Evolutionary conservation across 1,140 invertebrate genomes (phyloP), one percentile per base, ranked within the genome.

Genomic region (Hylaeus volcanicus): DNA sequence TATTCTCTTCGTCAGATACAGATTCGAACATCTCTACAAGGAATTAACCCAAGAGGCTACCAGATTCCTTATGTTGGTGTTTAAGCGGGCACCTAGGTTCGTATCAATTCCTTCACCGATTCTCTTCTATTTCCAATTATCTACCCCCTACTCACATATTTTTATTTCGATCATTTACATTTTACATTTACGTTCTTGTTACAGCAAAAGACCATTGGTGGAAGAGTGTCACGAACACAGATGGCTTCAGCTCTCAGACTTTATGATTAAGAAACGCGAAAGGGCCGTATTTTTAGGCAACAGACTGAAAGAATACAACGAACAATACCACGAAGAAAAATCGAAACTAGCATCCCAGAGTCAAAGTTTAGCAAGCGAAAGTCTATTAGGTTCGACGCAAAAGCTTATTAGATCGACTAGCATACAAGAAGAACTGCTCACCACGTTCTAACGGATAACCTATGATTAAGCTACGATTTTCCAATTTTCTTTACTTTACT

Each of bases 151-250:
- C 26, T 26, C 26, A 26, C 26, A 26, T 26, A 26, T 26, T 26
- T 26, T 26, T 26, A 26, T 26, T 26, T 26, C 26, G 26, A 26
- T 26, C 26, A 26, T 26, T 26, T 26, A 26, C 26, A 26, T 26
- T 26, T 26, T 26, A 26, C 26, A 26, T 26, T 26, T 26, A 26
- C 26, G 39, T 86, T 81, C 87, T 89, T 87, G 76, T 94, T 94
- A 68, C 87, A 98, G 98, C 84, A 99, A 99, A 95, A 94, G 99
- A 90, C 98, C 98, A 71, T 96, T 96, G 63, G 96, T 97, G 0
- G 98, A 99, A 88, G 98, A 99, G 92, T 98, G 98, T 88, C 95
- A 98, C 88, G 98, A 99, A 90, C 98, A 99, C 92, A 96, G 98
- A 91, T 99, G 99, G 98, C 93, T 99, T 26, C 94, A 97, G 80